Evolutionary conservation across 2,797 vertebrate genomes (phyloP), one percentile per base, ranked within the genome.

Genomic region (Typhlichthys subterraneus): DNA sequence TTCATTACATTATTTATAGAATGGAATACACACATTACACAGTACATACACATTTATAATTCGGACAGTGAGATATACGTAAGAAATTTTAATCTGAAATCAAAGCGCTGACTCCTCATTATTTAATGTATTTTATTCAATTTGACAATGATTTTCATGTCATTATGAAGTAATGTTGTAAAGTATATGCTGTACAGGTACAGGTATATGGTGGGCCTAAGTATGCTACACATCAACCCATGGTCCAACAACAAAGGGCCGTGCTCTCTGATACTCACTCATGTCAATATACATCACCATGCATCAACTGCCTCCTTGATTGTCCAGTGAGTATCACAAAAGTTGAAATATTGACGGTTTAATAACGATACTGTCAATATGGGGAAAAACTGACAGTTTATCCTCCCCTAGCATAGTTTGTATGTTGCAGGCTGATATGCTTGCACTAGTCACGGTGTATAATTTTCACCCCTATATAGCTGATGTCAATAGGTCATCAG

Each of bases 311-410:
- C 38, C 7, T 38, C 33, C 33, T 38, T 38, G 1, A 38, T 8
- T 38, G 33, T 38, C 33, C 8, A 38, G 8, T 6, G 33, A 38
- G 45, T 9, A 45, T 33, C 12, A 9, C 33, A 13, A 42, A 73
- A 80, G 76, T 68, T 75, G 67, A 83, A 65, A 63, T 67, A 65
- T 23, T 68, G 67, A 45, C 59, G 68, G 61, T 75, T 81, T 65
- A 76, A 79, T 75, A 67, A 78, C 65, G 60, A 76, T 50, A 83
- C 69, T 75, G 84, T 85, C 76, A 86, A 83, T 85, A 80, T 42
- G 63, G 79, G 79, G 76, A 75, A 80, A 66, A 45, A 76, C 52
- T 45, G n/a, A 55, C 45, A 8, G 23, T 15, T 42, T 53, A 31
- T 3, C 15, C 9, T 23, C 17, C 51, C 51, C 23, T 4, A 23